Evolutionary conservation across 2,113 vertebrate species (phyloP).

Genomic region (Emydocephalus ijimae): DNA sequence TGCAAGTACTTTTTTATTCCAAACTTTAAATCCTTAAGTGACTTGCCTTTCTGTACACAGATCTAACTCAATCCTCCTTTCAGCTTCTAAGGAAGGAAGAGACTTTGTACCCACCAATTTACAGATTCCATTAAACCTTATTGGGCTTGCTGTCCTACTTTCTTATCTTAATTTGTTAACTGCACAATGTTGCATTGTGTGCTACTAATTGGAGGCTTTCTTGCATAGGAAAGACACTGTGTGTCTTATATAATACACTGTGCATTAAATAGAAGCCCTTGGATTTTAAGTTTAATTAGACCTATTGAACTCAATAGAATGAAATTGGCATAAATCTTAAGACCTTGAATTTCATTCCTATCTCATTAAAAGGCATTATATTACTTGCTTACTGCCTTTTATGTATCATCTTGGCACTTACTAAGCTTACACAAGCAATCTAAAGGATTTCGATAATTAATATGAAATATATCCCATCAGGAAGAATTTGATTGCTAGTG

Average conservation of each 20-base stretch:
- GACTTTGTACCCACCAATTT: neutral
- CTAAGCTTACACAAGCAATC: neutral
- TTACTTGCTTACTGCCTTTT: neutral
- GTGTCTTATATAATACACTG: neutral
- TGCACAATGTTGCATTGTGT: neutral
- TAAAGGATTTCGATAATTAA: neutral
- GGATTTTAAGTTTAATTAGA: conserved; percentile 18
- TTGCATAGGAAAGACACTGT: neutral
- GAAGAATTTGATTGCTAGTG: neutral
- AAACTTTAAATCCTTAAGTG: neutral
- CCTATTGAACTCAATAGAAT: neutral
- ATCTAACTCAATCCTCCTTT: neutral
- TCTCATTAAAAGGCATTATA: conserved; percentile 1
- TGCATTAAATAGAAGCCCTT: neutral
- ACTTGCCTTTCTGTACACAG: neutral
- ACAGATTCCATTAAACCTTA: neutral
- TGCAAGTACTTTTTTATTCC: neutral
- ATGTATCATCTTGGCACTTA: neutral
- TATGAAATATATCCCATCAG: conserved; percentile 20
- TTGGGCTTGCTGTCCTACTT: neutral
- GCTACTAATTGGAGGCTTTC: neutral
- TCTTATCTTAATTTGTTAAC: neutral
- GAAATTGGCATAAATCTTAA: conserved; percentile 7
- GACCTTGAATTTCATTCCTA: neutral
- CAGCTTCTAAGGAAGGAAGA: neutral